phyloP scores from a whole-genome alignment of 2,888 invertebrate genomes.

The Tipula confusa region DNA sequence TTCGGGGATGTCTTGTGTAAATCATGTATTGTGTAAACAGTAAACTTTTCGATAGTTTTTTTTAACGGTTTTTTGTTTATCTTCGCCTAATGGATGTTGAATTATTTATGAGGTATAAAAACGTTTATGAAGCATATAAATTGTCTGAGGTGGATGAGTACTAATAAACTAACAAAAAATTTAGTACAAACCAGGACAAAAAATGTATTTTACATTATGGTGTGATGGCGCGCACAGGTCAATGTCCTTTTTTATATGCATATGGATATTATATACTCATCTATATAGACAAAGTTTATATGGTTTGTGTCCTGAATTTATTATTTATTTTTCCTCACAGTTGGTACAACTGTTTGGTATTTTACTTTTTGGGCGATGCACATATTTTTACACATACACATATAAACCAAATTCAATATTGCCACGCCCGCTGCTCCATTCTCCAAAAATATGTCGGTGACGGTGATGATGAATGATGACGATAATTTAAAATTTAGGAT shows the following conservation, averaged over 20 bases:
- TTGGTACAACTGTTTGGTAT: not conserved
- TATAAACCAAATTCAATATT: not conserved
- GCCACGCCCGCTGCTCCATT: slow-evolving; percentile 20
- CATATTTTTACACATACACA: not conserved
- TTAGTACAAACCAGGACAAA: not conserved
- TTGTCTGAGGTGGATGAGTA: not conserved
- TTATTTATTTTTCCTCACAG: not conserved
- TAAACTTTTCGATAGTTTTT: not conserved
- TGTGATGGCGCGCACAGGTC: not conserved
- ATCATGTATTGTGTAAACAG: not conserved
- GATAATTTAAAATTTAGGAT: not conserved
- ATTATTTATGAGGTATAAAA: not conserved
- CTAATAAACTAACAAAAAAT: too few species aligned
- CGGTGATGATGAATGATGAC: not conserved
- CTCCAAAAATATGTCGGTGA: not conserved
- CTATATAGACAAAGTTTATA: too few species aligned
- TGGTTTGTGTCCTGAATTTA: slow-evolving; percentile 12
- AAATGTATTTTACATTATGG: not conserved
- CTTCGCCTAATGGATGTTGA: not conserved
- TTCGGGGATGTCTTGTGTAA: not conserved
- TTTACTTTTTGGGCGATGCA: not conserved
- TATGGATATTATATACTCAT: too few species aligned
- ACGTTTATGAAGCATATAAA: not conserved
- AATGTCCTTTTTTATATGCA: not conserved
- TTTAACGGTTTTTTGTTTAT: not conserved